Percentiles rank a stretch among this genome's conserved stretches.
Evolutionary conservation across 1,140 invertebrate genomes (phyloP).

Genomic region (Druon quercuslanigerum): DNA sequence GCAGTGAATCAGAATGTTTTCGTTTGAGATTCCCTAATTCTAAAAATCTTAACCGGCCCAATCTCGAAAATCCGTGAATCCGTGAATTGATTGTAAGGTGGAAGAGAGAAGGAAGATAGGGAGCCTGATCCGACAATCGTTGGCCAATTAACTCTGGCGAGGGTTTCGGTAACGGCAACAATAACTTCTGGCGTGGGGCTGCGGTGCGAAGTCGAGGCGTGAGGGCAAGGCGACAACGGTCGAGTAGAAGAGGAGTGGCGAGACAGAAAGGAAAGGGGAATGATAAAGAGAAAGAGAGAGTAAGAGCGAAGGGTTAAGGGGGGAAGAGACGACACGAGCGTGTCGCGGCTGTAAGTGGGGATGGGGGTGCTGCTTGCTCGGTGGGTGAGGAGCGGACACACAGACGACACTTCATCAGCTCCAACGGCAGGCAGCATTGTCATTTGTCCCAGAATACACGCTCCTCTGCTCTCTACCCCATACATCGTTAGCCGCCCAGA

Average conservation of each 20-base stretch:
- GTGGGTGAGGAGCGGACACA: conserved; percentile 44
- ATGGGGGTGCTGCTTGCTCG: background rate
- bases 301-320: background rate
- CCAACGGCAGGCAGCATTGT: conserved; percentile 66
- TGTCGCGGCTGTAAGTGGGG: background rate
- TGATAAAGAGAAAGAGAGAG: background rate
- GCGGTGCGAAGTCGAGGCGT: conserved; percentile 50
- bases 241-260: conserved; percentile 36
- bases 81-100: background rate
- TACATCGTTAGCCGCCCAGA: conserved; percentile 59
- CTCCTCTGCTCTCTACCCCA: conserved; percentile 55
- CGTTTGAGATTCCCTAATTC: background rate
- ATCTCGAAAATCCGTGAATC: conserved; percentile 3
- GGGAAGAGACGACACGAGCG: conserved; percentile 22
- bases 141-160: conserved; percentile 69
- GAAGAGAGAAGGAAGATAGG: conserved; percentile 17
- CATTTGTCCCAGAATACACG: conserved; percentile 63
- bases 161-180: conserved; percentile 67
- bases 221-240: conserved; percentile 50
- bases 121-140: conserved; percentile 59
- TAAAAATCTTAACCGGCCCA: background rate
- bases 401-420: conserved; percentile 68
- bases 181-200: conserved; percentile 60
- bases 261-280: conserved; percentile 5
- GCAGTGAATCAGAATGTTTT: too few relatives aligned